Evolutionary conservation across 2,888 invertebrate genomes (phyloP), one percentile per base, ranked within the genome.

Genomic region (Drosophila picticornis): DNA sequence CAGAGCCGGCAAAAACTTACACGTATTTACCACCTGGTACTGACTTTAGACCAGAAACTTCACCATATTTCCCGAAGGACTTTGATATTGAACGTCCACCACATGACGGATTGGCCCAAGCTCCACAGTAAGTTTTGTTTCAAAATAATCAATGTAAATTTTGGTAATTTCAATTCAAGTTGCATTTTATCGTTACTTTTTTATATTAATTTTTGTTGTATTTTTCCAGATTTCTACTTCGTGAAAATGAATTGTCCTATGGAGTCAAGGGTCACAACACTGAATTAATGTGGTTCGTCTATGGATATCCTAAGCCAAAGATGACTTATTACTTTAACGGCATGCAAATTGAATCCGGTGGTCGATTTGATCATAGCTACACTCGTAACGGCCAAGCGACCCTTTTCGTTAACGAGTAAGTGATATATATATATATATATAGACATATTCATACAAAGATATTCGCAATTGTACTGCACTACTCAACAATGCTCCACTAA

Each of bases 301-400:
- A 98, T 91, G 99, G 99, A 0, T 98, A 98, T 94, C 99, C 99
- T 0, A 98, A 98, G 92, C 99, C 99, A 4, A 97, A 96, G 92
- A 97, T 99, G 95, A 95, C 95, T 5, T 99, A 97, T 94, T 97
- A 96, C 92, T 98, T 97, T 94, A 96, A 98, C 89, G 97, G 97
- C 81, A 95, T 96, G 88, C 94, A 95, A 0, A 96, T 98, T 60
- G 96, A 97, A 84, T 95, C 96, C 67, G 97, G 97, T 0, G 98
- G 97, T 16, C 94, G 97, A 69, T 98, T 97, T 91, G 97, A 97
- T 90, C 96, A 95, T 93, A 97, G 97, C 84, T 97, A 98, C 91
- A 97, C 97, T 0, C 95, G 98, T 83, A 97, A 97, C 88, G 98
- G 98, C 11, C 97, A 98, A 92, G 97, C 97, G 0, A 97, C 97